phyloP scores from a whole-genome alignment of 2,797 vertebrate species.

The Sebastes matsubarae region DNA sequence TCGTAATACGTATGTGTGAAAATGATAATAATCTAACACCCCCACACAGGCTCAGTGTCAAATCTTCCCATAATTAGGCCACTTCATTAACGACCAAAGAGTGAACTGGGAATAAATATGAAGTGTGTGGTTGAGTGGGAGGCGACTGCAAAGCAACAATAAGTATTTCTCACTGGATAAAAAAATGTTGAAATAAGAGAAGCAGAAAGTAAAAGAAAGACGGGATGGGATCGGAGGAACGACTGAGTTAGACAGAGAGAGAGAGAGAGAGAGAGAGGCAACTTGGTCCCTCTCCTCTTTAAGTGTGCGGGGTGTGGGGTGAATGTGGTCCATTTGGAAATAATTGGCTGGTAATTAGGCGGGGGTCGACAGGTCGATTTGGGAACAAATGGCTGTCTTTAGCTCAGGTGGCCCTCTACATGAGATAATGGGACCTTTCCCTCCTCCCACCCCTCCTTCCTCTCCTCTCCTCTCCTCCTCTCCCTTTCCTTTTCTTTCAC shows the following conservation, averaged over 20 bases:
- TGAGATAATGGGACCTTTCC: conserved; percentile 80
- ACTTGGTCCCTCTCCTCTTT: conserved; percentile 67
- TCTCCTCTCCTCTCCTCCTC: neutral
- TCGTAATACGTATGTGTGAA: neutral
- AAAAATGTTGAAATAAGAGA: conserved; percentile 25
- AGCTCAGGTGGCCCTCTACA: conserved; percentile 87
- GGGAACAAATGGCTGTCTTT: conserved; percentile 87
- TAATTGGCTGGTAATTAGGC: conserved; percentile 92
- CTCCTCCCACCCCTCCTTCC: conserved; percentile 22
- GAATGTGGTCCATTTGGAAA: conserved; percentile 83
- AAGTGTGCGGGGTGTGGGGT: conserved; percentile 69
- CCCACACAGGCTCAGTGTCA: conserved; percentile 35
- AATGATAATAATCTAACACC: neutral
- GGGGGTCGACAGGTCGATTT: conserved; percentile 88
- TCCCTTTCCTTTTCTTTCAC: neutral
- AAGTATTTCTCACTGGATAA: conserved; percentile 17
- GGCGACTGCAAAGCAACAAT: conserved; percentile 12
- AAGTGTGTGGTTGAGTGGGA: neutral
- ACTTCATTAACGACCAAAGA: conserved; percentile 59
- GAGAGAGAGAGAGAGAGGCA: conserved; percentile 38
- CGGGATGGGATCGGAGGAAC: neutral
- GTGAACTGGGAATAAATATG: neutral
- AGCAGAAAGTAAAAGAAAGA: neutral
- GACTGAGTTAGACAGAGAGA: neutral
- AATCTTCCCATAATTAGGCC: conserved; percentile 41